Evolutionary conservation across 2,888 invertebrate genomes (phyloP).

Genomic region (Hedya salicella): DNA sequence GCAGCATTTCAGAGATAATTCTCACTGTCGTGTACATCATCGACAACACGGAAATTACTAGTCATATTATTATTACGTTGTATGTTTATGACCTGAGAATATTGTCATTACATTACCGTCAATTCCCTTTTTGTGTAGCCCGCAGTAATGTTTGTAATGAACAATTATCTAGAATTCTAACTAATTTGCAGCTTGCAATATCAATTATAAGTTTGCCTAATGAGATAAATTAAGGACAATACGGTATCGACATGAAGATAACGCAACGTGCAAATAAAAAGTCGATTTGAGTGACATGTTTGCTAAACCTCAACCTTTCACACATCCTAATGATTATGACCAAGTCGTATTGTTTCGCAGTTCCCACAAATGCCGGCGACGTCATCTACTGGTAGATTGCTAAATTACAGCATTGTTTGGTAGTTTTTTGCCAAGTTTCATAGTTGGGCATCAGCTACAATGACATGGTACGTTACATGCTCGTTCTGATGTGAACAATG

Average conservation of each 20-base stretch:
- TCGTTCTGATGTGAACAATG: constrained; percentile 65
- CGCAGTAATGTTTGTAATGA: not conserved
- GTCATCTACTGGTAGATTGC: constrained; percentile 47
- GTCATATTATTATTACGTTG: not conserved
- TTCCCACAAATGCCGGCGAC: constrained; percentile 57
- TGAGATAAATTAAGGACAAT: not conserved
- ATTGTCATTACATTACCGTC: constrained; percentile 15
- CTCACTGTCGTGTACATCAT: not conserved
- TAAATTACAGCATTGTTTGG: constrained; percentile 62
- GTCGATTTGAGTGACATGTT: constrained; percentile 27
- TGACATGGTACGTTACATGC: constrained; percentile 65
- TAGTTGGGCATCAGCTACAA: constrained; percentile 61
- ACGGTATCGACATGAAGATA: not conserved
- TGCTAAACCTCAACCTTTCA: constrained; percentile 37
- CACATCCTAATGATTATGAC: constrained; percentile 48
- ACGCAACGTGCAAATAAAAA: constrained; percentile 28
- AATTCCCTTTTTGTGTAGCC: not conserved
- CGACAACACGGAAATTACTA: constrained; percentile 1
- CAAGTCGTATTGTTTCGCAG: constrained; percentile 37
- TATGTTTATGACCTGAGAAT: constrained; percentile 7
- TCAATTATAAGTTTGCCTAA: not conserved
- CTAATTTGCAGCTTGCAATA: not conserved
- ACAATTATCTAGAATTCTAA: not conserved
- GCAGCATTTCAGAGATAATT: not conserved
- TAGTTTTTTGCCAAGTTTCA: constrained; percentile 60